Evolutionary conservation across 2,888 invertebrate genomes (phyloP).

Genomic region (Xylocampa areola): DNA sequence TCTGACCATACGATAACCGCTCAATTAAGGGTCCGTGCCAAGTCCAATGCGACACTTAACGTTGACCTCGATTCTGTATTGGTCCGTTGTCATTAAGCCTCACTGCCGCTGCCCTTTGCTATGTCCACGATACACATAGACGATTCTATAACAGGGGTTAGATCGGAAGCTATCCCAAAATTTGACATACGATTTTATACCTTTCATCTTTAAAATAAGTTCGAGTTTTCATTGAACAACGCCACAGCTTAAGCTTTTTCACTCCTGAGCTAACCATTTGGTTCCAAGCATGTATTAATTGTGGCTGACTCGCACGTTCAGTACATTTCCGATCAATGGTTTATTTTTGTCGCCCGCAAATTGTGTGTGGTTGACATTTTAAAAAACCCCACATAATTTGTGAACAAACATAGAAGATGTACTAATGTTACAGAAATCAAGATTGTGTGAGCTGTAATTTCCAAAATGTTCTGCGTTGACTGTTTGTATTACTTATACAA

Average conservation of each 20-base stretch:
- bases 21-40: conserved; percentile 81
- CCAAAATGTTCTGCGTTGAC: conserved; percentile 4
- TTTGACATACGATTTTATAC: conserved; percentile 63
- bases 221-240: conserved; percentile 62
- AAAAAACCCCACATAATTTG: conserved; percentile 1
- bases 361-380: conserved; percentile 19
- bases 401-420: not conserved
- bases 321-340: conserved; percentile 48
- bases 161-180: conserved; percentile 65
- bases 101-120: conserved; percentile 73
- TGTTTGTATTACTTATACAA: conserved; percentile 1
- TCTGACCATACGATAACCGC: conserved; percentile 70
- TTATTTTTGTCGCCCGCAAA: conserved; percentile 38
- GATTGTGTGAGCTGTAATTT: conserved; percentile 10
- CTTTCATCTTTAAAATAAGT: conserved; percentile 60
- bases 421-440: not conserved
- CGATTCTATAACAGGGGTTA: conserved; percentile 80
- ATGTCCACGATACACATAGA: conserved; percentile 67
- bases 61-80: conserved; percentile 84
- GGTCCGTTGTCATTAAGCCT: conserved; percentile 84
- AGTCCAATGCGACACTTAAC: conserved; percentile 81
- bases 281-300: conserved; percentile 77
- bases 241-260: conserved; percentile 60
- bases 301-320: conserved; percentile 67
- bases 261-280: conserved; percentile 66